A percentile compares a stretch with the other conserved stretches of the same genome.
These are phyloP conservation scores for Drosophila nebulosa DNA, from an alignment of 1,140 invertebrate species.

Conservation along the genomic window DNA sequence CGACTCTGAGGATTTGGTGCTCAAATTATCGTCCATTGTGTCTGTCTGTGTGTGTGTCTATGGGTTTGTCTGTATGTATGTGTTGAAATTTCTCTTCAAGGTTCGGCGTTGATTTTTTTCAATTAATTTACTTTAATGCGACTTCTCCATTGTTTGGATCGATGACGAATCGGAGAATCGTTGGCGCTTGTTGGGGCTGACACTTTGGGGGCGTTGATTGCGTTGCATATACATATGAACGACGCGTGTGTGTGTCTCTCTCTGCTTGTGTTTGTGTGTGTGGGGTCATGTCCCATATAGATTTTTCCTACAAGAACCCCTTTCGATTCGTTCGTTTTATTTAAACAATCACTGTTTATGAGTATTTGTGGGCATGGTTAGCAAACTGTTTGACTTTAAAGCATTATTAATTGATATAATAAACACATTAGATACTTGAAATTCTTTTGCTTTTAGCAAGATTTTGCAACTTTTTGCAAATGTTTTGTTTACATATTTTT, in stretches of 20 bases:
- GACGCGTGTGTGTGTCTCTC: constrained; percentile 14
- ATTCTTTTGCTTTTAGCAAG: background rate
- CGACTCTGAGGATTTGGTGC: constrained; percentile 88
- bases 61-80: constrained; percentile 20
- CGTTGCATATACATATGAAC: constrained; percentile 45
- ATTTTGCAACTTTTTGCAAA: constrained; percentile 19
- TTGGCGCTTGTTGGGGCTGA: background rate
- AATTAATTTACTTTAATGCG: constrained; percentile 54
- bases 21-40: constrained; percentile 89
- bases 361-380: background rate
- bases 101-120: constrained; percentile 23
- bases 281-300: constrained; percentile 59
- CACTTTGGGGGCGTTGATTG: constrained; percentile 65
- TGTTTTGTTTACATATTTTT: constrained; percentile 64
- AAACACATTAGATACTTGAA: background rate
- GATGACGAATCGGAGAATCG: constrained; percentile 68
- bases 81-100: constrained; percentile 31
- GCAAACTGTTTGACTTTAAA: background rate
- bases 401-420: background rate
- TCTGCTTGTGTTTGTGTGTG: constrained; percentile 8
- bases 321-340: background rate
- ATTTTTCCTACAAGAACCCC: constrained; percentile 52
- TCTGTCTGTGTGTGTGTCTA: constrained; percentile 7
- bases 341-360: background rate
- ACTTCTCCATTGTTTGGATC: constrained; percentile 69